Evolutionary conservation across 1,140 invertebrate species (phyloP).

Genomic region (Chymomyza costata): DNA sequence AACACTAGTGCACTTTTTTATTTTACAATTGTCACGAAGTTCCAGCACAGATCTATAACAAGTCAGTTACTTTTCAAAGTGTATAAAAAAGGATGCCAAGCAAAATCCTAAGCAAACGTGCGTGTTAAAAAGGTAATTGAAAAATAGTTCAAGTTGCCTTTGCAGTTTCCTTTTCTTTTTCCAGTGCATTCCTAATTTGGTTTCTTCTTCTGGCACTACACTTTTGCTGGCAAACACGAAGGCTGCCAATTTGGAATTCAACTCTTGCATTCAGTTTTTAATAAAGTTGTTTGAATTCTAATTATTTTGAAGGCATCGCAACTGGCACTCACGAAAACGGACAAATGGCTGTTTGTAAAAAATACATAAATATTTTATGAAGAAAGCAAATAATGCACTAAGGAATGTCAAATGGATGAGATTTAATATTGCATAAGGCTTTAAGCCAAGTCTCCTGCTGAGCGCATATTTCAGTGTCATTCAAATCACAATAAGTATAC

Average conservation of each 20-base stretch:
- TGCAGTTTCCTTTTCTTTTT: constrained; percentile 22
- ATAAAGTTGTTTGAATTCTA: constrained; percentile 53
- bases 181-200: constrained; percentile 14
- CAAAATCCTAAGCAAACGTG: constrained; percentile 68
- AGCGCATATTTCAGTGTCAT: constrained; percentile 52
- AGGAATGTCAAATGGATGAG: not conserved
- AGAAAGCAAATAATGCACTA: no score
- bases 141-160: constrained; percentile 66
- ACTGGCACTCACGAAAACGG: constrained; percentile 28
- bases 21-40: no score
- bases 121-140: constrained; percentile 70
- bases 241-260: constrained; percentile 22
- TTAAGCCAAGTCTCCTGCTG: constrained; percentile 43
- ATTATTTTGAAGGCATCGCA: constrained; percentile 36
- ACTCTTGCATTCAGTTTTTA: constrained; percentile 35
- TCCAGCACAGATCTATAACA: no score
- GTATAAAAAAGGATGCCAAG: no score
- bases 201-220: constrained; percentile 7
- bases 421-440: no score
- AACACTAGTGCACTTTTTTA: no score
- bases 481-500: constrained; percentile 53
- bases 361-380: no score
- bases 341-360: no score
- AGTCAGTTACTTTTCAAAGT: no score
- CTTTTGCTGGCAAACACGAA: constrained; percentile 35